A percentile compares a stretch with the other conserved stretches of the same genome.
These are phyloP conservation scores for Gallirallus australis DNA, from an alignment of 2,797 vertebrate genomes.

Conservation along the genomic window DNA sequence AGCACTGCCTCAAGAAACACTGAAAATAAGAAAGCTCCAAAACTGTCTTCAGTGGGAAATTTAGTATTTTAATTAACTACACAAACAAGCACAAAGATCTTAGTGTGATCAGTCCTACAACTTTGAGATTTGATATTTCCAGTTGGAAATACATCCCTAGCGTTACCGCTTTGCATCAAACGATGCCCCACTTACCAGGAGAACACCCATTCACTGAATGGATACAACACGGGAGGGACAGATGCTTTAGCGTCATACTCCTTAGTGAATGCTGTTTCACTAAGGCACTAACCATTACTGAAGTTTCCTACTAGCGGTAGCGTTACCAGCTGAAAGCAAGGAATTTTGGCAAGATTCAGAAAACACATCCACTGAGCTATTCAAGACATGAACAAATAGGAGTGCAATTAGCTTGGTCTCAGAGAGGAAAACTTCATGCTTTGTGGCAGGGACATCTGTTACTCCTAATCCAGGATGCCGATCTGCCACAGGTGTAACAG, in stretches of 20 bases:
- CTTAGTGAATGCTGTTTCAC: background rate
- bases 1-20: background rate
- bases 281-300: background rate
- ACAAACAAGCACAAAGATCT: background rate
- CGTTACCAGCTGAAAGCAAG: background rate
- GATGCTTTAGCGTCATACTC: background rate
- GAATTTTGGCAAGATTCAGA: background rate
- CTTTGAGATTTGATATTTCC: conserved; percentile 15
- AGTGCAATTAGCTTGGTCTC: background rate
- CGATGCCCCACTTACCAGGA: background rate
- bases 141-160: conserved; percentile 8
- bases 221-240: background rate
- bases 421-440: background rate
- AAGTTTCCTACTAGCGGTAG: background rate
- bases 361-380: background rate
- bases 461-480: background rate
- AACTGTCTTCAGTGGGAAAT: background rate
- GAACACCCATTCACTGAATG: conserved; percentile 55
- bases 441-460: background rate
- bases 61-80: background rate
- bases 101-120: background rate
- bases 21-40: background rate
- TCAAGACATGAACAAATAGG: background rate
- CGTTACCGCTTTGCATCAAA: background rate
- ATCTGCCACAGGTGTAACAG: fast-evolving